A percentile compares a stretch with the other conserved stretches of the same genome.
Evolutionary conservation across 1,140 invertebrate species (phyloP).

Genomic region (Neomicropteryx cornuta): DNA sequence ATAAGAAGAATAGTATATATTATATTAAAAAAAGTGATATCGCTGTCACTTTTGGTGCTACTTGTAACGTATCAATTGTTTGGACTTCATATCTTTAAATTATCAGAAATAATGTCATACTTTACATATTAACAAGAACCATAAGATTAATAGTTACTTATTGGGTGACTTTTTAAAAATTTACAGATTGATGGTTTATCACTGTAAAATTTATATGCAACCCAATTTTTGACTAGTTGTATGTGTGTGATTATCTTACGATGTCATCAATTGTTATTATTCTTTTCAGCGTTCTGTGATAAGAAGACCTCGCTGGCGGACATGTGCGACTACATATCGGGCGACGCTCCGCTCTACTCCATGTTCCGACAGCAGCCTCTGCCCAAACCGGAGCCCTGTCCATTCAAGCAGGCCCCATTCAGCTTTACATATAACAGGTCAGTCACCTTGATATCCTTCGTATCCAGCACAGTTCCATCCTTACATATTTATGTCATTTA

Average conservation of each 20-base stretch:
- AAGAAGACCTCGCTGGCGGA: slow-evolving; percentile 40
- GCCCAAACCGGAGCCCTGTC: slow-evolving; percentile 54
- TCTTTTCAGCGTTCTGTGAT: slow-evolving; percentile 46
- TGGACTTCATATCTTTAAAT: slow-evolving; percentile 5
- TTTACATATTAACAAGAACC: too few species aligned
- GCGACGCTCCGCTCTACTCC: slow-evolving; percentile 59
- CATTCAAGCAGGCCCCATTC: slow-evolving; percentile 64
- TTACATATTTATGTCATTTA: too few species aligned
- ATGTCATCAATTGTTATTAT: too few species aligned
- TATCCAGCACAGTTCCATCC: too few species aligned
- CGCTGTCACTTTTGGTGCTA: not conserved
- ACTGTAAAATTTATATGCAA: slow-evolving; percentile 3
- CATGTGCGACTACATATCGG: slow-evolving; percentile 53
- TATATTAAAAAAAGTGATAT: slow-evolving; percentile 6
- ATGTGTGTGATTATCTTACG: not conserved
- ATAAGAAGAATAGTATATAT: slow-evolving; percentile 8
- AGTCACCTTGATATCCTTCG: too few species aligned
- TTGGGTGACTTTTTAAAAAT: too few species aligned
- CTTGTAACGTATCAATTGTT: too few species aligned
- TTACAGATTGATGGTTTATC: too few species aligned
- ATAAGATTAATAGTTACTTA: too few species aligned
- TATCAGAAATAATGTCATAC: too few species aligned
- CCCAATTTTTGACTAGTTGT: not conserved
- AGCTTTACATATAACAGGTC: slow-evolving; percentile 66
- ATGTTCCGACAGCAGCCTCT: slow-evolving; percentile 59